phyloP scores from a whole-genome alignment of 2,797 vertebrate species.

The Emys orbicularis region DNA sequence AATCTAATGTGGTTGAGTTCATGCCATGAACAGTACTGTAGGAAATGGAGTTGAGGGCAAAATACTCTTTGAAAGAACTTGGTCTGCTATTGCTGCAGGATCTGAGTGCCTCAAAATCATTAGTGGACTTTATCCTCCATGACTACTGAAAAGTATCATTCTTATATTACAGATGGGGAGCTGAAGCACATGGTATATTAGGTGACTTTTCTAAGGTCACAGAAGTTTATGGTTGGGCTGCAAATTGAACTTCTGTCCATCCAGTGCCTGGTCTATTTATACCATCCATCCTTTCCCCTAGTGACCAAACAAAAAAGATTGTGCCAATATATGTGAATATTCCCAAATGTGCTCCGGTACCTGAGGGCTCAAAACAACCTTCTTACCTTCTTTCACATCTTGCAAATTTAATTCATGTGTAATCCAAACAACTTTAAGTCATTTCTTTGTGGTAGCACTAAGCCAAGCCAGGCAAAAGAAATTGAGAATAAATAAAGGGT shows the following conservation, averaged over 20 bases:
- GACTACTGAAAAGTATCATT: not conserved
- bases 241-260: not conserved
- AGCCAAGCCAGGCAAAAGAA: not conserved
- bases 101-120: not conserved
- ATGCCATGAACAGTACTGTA: not conserved
- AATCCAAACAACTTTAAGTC: not conserved
- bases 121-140: not conserved
- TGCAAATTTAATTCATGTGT: slow-evolving; percentile 5
- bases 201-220: not conserved
- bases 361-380: not conserved
- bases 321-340: not conserved
- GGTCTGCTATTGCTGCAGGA: not conserved
- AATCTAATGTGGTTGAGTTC: not conserved
- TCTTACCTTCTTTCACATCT: not conserved
- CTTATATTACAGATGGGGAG: not conserved
- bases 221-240: not conserved
- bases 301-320: fast-evolving
- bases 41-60: not conserved
- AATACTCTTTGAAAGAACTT: not conserved
- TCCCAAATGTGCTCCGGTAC: fast-evolving
- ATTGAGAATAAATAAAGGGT: not conserved
- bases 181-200: not conserved
- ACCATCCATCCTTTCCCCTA: not conserved
- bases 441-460: not conserved
- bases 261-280: not conserved